phyloP scores from a whole-genome alignment of 2,888 invertebrate genomes.

The Tipula helvola region DNA sequence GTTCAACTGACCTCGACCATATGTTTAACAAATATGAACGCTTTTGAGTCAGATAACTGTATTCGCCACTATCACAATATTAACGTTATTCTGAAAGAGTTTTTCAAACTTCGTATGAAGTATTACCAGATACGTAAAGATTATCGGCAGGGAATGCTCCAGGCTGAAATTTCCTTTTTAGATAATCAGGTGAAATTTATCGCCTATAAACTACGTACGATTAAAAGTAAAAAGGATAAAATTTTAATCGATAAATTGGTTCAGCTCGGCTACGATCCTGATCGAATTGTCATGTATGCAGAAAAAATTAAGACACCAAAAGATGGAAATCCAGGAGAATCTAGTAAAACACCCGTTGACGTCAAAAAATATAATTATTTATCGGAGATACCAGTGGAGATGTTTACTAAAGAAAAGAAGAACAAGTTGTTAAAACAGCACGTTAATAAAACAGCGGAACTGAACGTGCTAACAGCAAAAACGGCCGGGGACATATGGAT shows the following conservation, averaged over 20 bases:
- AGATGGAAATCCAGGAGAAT: constrained; percentile 21
- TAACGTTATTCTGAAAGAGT: constrained; percentile 69
- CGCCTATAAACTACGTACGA: constrained; percentile 62
- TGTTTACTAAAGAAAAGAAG: constrained; percentile 84
- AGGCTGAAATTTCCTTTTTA: constrained; percentile 78
- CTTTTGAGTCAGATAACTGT: constrained; percentile 53
- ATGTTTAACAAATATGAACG: constrained; percentile 75
- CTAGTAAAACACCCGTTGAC: constrained; percentile 35
- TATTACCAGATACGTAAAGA: constrained; percentile 79
- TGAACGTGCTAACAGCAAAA: constrained; percentile 52
- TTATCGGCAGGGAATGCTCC: constrained; percentile 77
- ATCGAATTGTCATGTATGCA: constrained; percentile 56
- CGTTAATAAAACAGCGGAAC: constrained; percentile 60
- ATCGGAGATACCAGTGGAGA: constrained; percentile 92
- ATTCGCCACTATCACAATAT: constrained; percentile 59
- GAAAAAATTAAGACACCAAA: constrained; percentile 40
- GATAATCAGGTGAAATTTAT: constrained; percentile 93
- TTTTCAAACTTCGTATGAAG: constrained; percentile 64
- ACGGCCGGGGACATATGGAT: constrained; percentile 71
- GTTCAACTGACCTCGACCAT: constrained; percentile 71
- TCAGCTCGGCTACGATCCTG: constrained; percentile 54
- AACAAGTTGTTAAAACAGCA: constrained; percentile 77
- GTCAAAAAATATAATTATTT: constrained; percentile 85
- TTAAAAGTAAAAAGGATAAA: constrained; percentile 91
- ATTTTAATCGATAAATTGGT: constrained; percentile 77